Evolutionary conservation across 2,888 invertebrate species (phyloP), one percentile per base, ranked within the genome.

Genomic region (Pseudococcus viburni): DNA sequence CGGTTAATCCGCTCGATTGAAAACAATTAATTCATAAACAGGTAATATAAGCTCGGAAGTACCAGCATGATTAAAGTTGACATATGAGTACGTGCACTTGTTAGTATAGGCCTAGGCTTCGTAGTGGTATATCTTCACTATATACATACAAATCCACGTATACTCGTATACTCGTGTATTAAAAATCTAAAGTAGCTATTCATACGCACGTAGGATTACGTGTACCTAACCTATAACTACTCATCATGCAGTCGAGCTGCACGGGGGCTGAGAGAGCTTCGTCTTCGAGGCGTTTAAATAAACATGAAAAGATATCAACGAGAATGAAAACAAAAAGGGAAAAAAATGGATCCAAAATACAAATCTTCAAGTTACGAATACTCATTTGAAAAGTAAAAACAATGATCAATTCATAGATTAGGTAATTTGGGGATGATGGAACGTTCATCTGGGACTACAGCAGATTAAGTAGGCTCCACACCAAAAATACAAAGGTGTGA

Each of bases 21-120:
- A 46, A 83, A 83, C 42, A 46, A 83, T 83, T 83, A 83, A 46
- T 83, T 83, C 42, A 39, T 83, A 83, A 83, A 83, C 80, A 46
- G 46, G 80, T 83, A 83, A 83, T 83, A 83, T 83, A 83, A 83
- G 73, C 73, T 73, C 73, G 73, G 73, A 73, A 73, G 73, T 73
- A 73, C 73, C 73, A 73, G 73, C 73, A 73, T 73, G 33, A 73
- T 73, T 73, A 73, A 73, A 73, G 73, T 73, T 73, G 73, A 73
- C 73, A 73, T 73, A 73, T 39, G 73, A 73, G 73, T 73, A 73
- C 73, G 33, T 73, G 73, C 73, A 73, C 73, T 73, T 73, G 73
- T 33, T 33, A 42, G 42, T 42, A 42, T 42, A 42, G 42, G 42
- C 42, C 1, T 1, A 33, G 33, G 73, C 33, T 26, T 33, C 33